phyloP scores from a whole-genome alignment of 2,888 invertebrate genomes.

The Cecidostiba fungosa region DNA sequence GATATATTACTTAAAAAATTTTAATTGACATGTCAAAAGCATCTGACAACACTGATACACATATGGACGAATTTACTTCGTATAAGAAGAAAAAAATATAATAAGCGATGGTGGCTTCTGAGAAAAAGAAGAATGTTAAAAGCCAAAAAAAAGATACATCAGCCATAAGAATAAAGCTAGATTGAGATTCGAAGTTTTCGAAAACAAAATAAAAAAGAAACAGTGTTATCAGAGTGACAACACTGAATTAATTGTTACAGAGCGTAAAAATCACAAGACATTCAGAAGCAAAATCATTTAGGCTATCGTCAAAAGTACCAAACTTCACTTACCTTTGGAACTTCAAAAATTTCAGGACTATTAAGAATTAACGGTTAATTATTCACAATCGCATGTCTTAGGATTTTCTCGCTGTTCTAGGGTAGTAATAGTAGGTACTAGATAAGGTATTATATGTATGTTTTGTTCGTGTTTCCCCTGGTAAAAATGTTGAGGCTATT shows the following conservation, averaged over 20 bases:
- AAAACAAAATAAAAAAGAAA: constrained; percentile 67
- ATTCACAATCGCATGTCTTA: constrained; percentile 74
- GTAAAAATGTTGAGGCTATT: constrained; percentile 79
- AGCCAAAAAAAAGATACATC: constrained; percentile 62
- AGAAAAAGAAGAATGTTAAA: constrained; percentile 58
- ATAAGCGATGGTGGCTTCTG: constrained; percentile 63
- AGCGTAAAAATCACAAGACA: constrained; percentile 79
- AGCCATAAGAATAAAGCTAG: constrained; percentile 55
- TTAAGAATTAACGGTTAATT: constrained; percentile 61
- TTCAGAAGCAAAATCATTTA: constrained; percentile 67
- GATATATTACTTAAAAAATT: constrained; percentile 43
- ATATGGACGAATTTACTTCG: constrained; percentile 60
- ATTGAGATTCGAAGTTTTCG: constrained; percentile 64
- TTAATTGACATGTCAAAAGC: constrained; percentile 16
- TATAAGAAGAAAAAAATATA: constrained; percentile 51
- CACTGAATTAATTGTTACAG: constrained; percentile 78
- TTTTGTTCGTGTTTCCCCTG: constrained; percentile 79
- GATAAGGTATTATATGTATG: constrained; percentile 78
- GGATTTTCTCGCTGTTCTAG: constrained; percentile 79
- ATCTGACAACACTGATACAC: constrained; percentile 61
- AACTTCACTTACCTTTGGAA: constrained; percentile 62
- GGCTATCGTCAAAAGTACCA: constrained; percentile 60
- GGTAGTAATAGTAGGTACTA: constrained; percentile 77
- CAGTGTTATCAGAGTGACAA: constrained; percentile 72
- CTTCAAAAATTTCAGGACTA: constrained; percentile 61